phyloP scores from a whole-genome alignment of 2,888 invertebrate genomes.

The Lepidonotus clava region DNA sequence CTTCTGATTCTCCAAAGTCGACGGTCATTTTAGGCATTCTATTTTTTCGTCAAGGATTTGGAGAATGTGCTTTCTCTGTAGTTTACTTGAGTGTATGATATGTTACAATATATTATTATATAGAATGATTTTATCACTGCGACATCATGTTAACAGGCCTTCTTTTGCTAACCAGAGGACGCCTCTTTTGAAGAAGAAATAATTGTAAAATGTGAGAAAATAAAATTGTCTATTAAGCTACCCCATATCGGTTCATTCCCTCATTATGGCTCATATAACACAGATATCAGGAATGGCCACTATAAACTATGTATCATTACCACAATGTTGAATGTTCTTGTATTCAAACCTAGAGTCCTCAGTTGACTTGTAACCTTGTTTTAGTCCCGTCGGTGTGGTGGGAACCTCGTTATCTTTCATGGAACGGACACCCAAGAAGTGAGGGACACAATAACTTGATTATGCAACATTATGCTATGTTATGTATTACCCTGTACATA shows the following conservation, averaged over 20 bases:
- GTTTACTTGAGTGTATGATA: conserved; percentile 37
- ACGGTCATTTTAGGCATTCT: conserved; percentile 29
- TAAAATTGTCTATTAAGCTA: neutral
- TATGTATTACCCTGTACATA: conserved; percentile 19
- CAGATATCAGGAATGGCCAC: conserved; percentile 9
- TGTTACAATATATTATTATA: neutral
- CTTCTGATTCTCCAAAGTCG: too few species aligned
- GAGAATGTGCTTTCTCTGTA: conserved; percentile 26
- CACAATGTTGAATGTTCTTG: conserved; percentile 28
- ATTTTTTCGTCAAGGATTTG: neutral
- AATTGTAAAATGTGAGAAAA: conserved; percentile 1
- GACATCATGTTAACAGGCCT: neutral
- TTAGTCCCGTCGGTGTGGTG: neutral
- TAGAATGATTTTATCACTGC: neutral
- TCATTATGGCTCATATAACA: conserved; percentile 29
- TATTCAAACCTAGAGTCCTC: conserved; percentile 36
- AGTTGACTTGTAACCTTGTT: conserved; percentile 29
- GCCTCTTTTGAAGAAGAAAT: neutral
- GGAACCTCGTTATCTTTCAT: neutral
- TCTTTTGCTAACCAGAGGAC: neutral
- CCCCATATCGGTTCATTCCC: conserved; percentile 35
- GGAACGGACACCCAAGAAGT: neutral
- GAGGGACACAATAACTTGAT: conserved; percentile 43
- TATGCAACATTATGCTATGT: conserved; percentile 37
- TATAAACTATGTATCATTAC: conserved; percentile 10